Conservation (phyloP, 2,888 invertebrate species). For the Argyresthia goedartella region DNA sequence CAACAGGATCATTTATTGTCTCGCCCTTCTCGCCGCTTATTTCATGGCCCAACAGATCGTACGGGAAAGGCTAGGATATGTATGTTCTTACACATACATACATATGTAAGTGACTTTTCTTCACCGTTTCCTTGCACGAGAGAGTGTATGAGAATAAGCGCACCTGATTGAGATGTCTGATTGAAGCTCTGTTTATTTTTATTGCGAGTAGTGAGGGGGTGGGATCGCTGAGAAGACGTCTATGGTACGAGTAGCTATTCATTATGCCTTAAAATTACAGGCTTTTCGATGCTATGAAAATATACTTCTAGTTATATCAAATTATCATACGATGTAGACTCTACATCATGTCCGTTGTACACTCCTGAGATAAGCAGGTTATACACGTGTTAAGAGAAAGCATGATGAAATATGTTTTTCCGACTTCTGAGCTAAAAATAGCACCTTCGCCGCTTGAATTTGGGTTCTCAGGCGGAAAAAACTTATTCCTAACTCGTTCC, state of each 20-base stretch:
- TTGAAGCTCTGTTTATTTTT: conserved; percentile 47
- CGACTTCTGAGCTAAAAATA: too few species aligned
- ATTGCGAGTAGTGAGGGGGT: conserved; percentile 27
- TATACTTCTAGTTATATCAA: neutral
- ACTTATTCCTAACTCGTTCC: too few species aligned
- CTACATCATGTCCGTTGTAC: too few species aligned
- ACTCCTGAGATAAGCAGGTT: too few species aligned
- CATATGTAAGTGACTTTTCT: neutral
- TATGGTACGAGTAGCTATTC: neutral
- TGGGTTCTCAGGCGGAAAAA: too few species aligned
- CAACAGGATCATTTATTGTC: too few species aligned
- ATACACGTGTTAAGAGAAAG: too few species aligned
- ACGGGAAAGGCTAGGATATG: neutral
- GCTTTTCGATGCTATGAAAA: neutral
- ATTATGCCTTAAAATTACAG: neutral
- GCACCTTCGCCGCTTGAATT: too few species aligned
- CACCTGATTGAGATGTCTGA: conserved; percentile 58
- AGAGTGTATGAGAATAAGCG: conserved; percentile 35
- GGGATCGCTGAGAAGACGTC: neutral
- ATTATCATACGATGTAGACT: neutral
- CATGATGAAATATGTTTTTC: too few species aligned
- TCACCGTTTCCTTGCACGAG: neutral
- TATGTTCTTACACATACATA: neutral
- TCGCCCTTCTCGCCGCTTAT: too few species aligned
- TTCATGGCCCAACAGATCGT: neutral